phyloP scores from a whole-genome alignment of 2,888 invertebrate species.

The Drosophila seclusa region DNA sequence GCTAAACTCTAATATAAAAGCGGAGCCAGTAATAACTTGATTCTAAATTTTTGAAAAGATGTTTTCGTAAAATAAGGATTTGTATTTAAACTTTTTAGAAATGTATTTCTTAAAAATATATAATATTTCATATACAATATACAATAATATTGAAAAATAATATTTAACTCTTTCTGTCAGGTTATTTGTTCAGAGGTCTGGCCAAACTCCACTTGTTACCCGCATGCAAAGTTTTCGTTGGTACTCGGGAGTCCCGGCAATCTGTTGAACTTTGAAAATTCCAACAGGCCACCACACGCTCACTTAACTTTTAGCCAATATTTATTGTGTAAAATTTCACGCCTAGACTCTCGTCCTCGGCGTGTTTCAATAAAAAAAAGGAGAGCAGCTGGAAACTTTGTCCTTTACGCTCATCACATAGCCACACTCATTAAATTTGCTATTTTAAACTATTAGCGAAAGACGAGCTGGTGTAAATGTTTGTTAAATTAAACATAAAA shows the following conservation, averaged over 20 bases:
- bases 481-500: conserved; percentile 61
- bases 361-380: conserved; percentile 14
- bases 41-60: not conserved
- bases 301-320: conserved; percentile 51
- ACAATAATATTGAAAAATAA: too few species aligned
- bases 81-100: not conserved
- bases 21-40: not conserved
- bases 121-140: not conserved
- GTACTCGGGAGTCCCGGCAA: not conserved
- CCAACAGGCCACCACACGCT: conserved; percentile 27
- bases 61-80: not conserved
- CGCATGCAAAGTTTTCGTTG: conserved; percentile 16
- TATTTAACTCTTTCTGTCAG: not conserved
- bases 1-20: not conserved
- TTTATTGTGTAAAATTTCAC: conserved; percentile 76
- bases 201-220: conserved; percentile 1
- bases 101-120: not conserved
- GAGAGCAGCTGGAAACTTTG: conserved; percentile 58
- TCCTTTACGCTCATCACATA: conserved; percentile 62
- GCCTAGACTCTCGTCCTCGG: conserved; percentile 42
- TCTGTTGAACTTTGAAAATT: conserved; percentile 23
- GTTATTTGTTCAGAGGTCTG: conserved; percentile 5
- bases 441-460: conserved; percentile 69
- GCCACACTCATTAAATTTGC: conserved; percentile 70
- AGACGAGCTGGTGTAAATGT: conserved; percentile 33